phyloP scores from a whole-genome alignment of 2,797 vertebrate genomes.

The Gorsachius magnificus region DNA sequence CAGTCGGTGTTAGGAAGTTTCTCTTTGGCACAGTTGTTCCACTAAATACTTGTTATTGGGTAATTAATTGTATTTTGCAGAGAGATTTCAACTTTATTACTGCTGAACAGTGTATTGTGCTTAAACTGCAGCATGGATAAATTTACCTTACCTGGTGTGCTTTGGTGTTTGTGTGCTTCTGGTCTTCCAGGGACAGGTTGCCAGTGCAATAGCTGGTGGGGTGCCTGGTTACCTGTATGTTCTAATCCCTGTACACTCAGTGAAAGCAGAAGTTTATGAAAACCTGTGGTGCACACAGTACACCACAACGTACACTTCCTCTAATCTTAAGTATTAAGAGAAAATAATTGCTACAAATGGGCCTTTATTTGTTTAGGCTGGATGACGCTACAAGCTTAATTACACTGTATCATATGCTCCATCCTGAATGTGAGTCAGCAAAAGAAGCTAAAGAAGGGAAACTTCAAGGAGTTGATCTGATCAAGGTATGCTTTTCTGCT shows the following conservation, averaged over 20 bases:
- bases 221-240: neutral
- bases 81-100: neutral
- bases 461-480: slow-evolving; percentile 81
- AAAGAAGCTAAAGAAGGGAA: slow-evolving; percentile 79
- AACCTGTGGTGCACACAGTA: neutral
- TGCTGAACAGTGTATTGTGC: neutral
- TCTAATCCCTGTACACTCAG: neutral
- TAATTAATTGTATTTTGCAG: neutral
- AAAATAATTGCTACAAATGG: neutral
- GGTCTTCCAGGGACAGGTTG: neutral
- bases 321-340: neutral
- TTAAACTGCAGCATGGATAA: neutral
- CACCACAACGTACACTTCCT: neutral
- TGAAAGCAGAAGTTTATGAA: neutral
- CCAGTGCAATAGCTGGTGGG: neutral
- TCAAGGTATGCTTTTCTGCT: slow-evolving; percentile 81
- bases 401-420: slow-evolving; percentile 86
- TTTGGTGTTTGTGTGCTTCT: rapidly evolving
- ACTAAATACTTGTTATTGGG: neutral
- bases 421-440: slow-evolving; percentile 87
- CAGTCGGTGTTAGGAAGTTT: neutral
- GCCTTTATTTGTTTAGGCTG: slow-evolving; percentile 69
- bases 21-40: neutral
- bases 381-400: slow-evolving; percentile 86
- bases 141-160: neutral